Evolutionary conservation across 2,113 vertebrate genomes (phyloP).

Genomic region (Acanthisitta chloris): DNA sequence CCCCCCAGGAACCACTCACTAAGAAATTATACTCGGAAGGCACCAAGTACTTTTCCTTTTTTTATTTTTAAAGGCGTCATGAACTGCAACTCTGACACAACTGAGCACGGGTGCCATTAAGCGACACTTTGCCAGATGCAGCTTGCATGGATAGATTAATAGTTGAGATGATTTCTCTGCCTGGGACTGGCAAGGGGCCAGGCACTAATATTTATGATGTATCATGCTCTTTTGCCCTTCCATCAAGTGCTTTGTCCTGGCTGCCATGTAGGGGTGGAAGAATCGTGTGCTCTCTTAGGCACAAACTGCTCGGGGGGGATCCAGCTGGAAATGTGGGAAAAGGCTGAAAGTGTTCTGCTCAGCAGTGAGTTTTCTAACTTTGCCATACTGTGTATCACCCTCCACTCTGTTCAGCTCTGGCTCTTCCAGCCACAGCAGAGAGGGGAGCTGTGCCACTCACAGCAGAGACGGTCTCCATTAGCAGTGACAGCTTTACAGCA

Average conservation of each 20-base stretch:
- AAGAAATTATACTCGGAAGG: not conserved
- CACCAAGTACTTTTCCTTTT: not conserved
- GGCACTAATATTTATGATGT: not conserved
- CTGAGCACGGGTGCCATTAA: not conserved
- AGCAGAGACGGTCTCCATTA: not conserved
- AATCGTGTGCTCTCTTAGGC: not conserved
- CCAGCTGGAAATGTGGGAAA: not conserved
- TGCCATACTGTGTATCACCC: not conserved
- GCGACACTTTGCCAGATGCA: not conserved
- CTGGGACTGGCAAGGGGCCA: conserved; percentile 30
- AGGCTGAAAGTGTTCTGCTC: not conserved
- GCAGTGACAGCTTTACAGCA: conserved; percentile 20
- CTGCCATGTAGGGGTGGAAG: not conserved
- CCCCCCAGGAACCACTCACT: not conserved
- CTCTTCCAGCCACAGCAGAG: not conserved
- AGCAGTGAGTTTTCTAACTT: not conserved
- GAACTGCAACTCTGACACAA: not conserved
- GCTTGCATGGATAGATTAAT: not conserved
- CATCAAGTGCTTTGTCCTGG: not conserved
- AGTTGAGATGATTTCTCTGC: not conserved
- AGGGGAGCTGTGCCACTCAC: not conserved
- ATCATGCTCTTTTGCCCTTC: not conserved
- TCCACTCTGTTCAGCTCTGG: not conserved
- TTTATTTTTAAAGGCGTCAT: not conserved
- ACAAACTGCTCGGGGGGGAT: not conserved